phyloP scores from a whole-genome alignment of 2,797 vertebrate species.

The Chrysocyon brachyurus region DNA sequence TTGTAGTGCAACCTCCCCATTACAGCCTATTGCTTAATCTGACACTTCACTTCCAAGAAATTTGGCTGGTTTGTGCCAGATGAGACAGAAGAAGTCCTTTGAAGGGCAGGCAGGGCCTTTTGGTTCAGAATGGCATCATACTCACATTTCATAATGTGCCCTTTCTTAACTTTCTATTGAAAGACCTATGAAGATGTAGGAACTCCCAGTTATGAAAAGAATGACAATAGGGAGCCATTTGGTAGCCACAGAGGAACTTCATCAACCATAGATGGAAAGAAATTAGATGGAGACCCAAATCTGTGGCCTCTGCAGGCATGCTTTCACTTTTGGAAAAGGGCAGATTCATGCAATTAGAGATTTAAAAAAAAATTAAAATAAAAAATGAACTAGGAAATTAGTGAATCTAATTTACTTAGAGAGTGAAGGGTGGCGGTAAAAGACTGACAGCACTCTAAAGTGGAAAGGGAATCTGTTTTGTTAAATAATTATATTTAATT shows the following conservation, averaged over 20 bases:
- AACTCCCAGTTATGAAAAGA: neutral
- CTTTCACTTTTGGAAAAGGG: neutral
- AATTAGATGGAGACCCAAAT: neutral
- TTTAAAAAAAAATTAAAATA: neutral
- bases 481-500: neutral
- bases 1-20: constrained; percentile 63
- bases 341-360: neutral
- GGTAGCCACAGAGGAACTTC: neutral
- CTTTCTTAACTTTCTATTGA: neutral
- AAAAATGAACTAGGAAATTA: neutral
- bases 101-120: neutral
- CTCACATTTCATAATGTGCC: neutral
- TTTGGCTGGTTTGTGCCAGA: neutral
- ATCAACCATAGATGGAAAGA: neutral
- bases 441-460: neutral
- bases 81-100: neutral
- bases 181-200: neutral
- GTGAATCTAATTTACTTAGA: neutral
- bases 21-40: neutral
- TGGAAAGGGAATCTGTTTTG: neutral
- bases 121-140: neutral
- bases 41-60: constrained; percentile 10
- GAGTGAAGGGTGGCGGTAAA: neutral
- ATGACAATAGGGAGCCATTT: neutral
- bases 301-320: neutral